phyloP scores from a whole-genome alignment of 2,888 invertebrate species.

The Himalopsyche japonica region DNA sequence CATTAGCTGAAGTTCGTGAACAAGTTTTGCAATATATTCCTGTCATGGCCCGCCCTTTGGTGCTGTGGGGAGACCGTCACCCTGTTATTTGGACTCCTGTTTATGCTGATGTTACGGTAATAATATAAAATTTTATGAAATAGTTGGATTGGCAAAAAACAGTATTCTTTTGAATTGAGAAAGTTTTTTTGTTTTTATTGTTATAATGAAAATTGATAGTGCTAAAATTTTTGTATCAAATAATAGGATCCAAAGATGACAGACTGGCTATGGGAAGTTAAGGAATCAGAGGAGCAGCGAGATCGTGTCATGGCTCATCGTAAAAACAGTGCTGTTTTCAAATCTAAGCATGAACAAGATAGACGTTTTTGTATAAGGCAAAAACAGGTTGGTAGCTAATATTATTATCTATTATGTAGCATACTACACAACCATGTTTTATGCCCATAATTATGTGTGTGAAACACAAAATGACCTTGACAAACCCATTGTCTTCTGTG shows the following conservation, averaged over 20 bases:
- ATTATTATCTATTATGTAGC: neutral
- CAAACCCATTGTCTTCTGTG: no score
- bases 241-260: conserved; percentile 83
- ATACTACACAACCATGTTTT: neutral
- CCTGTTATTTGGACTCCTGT: conserved; percentile 97
- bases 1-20: conserved; percentile 95
- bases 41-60: conserved; percentile 94
- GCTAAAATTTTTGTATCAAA: neutral
- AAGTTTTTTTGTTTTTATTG: no score
- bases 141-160: no score
- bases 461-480: no score
- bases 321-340: conserved; percentile 62
- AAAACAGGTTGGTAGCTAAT: conserved; percentile 47
- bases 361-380: conserved; percentile 60
- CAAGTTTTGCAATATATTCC: conserved; percentile 96
- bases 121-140: conserved; percentile 39
- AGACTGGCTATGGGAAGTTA: conserved; percentile 86
- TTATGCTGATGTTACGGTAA: conserved; percentile 87
- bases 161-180: no score
- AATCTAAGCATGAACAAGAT: conserved; percentile 67
- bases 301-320: conserved; percentile 73
- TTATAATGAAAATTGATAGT: neutral
- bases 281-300: conserved; percentile 79
- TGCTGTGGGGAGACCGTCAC: conserved; percentile 79
- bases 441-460: neutral